Conservation (phyloP, 2,888 invertebrate species). For the Stenodera caucasica region DNA sequence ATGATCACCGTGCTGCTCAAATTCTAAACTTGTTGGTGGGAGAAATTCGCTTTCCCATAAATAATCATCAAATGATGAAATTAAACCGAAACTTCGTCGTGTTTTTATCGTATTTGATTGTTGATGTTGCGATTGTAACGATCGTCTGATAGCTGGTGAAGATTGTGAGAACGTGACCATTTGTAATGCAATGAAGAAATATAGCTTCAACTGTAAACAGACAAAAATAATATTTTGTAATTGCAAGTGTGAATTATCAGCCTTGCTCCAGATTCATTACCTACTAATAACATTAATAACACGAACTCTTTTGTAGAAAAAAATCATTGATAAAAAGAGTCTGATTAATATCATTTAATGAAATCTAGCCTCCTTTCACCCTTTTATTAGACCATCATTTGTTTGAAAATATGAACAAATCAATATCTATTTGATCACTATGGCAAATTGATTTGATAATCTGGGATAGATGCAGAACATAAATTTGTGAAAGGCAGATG, state of each 20-base stretch:
- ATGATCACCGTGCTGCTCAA: slow-evolving; percentile 53
- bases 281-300: no score
- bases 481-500: background rate
- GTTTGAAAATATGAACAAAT: background rate
- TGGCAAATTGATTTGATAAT: background rate
- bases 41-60: slow-evolving; percentile 37
- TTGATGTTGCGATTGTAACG: no score
- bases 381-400: background rate
- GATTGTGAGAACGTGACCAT: background rate
- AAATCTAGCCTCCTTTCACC: background rate
- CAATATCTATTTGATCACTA: background rate
- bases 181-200: background rate
- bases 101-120: background rate
- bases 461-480: no score
- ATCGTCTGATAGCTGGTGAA: background rate
- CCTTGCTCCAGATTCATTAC: background rate
- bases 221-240: background rate
- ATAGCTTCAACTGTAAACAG: background rate
- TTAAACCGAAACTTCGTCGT: background rate
- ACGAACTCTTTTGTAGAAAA: no score
- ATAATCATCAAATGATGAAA: background rate
- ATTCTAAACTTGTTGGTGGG: slow-evolving; percentile 33
- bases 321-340: background rate
- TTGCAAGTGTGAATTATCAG: background rate
- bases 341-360: no score